Percentiles rank a stretch among this genome's conserved stretches.
phyloP scores from a whole-genome alignment of 92 coral and sea anemone genomes.

The Heliopora coerulea region DNA sequence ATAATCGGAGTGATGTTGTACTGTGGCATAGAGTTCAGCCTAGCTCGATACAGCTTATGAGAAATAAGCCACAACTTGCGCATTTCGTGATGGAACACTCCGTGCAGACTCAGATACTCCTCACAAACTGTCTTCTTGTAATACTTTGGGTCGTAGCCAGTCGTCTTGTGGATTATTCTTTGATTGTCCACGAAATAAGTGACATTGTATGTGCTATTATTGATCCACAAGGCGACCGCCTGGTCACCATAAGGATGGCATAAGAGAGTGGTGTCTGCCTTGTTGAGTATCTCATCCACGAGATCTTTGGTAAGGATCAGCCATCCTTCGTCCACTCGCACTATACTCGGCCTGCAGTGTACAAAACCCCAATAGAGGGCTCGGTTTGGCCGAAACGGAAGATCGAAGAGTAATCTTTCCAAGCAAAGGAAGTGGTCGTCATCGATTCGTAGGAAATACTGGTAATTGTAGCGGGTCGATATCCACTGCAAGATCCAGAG shows the following conservation, averaged over 20 bases:
- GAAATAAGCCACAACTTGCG: conserved; percentile 78
- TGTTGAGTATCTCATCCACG: conserved; percentile 64
- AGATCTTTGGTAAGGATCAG: conserved; percentile 71
- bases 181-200: conserved; percentile 90
- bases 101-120: conserved; percentile 78
- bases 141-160: conserved; percentile 78
- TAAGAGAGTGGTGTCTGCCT: conserved; percentile 57
- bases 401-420: conserved; percentile 73
- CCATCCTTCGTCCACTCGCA: conserved; percentile 99
- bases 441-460: conserved; percentile 85
- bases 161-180: conserved; percentile 88
- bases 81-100: conserved; percentile 80
- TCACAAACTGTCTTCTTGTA: conserved; percentile 60
- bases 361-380: conserved; percentile 95
- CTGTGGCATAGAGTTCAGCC: conserved; percentile 1
- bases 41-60: conserved; percentile 54
- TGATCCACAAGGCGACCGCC: conserved; percentile 90
- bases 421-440: conserved; percentile 95
- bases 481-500: conserved; percentile 87
- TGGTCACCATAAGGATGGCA: conserved; percentile 96
- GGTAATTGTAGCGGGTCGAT: conserved; percentile 48
- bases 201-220: conserved; percentile 66
- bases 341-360: conserved; percentile 74
- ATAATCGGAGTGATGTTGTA: conserved; percentile 60
- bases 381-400: conserved; percentile 60